A percentile compares a stretch with the other conserved stretches of the same genome.
phyloP scores from a whole-genome alignment of 1,140 invertebrate genomes.

The Grapholita molesta region DNA sequence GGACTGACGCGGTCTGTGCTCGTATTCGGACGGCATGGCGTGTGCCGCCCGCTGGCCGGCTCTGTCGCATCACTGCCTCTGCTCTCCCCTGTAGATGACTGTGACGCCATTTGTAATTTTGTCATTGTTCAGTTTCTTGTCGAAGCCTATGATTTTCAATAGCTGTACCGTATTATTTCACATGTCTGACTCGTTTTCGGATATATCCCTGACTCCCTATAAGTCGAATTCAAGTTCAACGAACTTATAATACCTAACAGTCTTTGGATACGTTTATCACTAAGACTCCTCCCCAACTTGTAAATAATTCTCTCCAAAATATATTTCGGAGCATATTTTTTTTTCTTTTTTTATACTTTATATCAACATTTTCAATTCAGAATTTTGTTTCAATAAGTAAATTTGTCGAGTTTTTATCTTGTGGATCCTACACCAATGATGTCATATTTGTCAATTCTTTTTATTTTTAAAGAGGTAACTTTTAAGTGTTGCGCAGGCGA shows the following conservation, averaged over 20 bases:
- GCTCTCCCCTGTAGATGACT: slow-evolving; percentile 20
- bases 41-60: slow-evolving; percentile 28
- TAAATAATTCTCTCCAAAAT: slow-evolving; percentile 76
- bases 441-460: slow-evolving; percentile 21
- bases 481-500: not conserved
- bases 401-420: slow-evolving; percentile 29
- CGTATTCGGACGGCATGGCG: slow-evolving; percentile 41
- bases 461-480: not conserved
- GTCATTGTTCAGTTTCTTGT: slow-evolving; percentile 40
- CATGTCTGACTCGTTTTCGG: slow-evolving; percentile 59
- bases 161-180: slow-evolving; percentile 53
- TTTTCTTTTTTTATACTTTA: slow-evolving; percentile 36
- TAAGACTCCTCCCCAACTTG: slow-evolving; percentile 70
- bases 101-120: slow-evolving; percentile 35
- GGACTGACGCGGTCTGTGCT: slow-evolving; percentile 29
- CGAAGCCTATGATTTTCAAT: slow-evolving; percentile 56
- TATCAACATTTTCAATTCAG: slow-evolving; percentile 47
- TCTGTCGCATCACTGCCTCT: slow-evolving; percentile 25
- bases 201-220: slow-evolving; percentile 55
- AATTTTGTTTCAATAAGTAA: slow-evolving; percentile 37
- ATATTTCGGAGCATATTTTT: slow-evolving; percentile 68
- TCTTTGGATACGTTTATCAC: slow-evolving; percentile 74
- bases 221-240: slow-evolving; percentile 61
- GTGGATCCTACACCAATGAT: slow-evolving; percentile 23
- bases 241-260: slow-evolving; percentile 75